Percentiles rank a stretch among this genome's conserved stretches.
Evolutionary conservation across 1,140 invertebrate genomes (phyloP).

Genomic region (Drosophila bocqueti): DNA sequence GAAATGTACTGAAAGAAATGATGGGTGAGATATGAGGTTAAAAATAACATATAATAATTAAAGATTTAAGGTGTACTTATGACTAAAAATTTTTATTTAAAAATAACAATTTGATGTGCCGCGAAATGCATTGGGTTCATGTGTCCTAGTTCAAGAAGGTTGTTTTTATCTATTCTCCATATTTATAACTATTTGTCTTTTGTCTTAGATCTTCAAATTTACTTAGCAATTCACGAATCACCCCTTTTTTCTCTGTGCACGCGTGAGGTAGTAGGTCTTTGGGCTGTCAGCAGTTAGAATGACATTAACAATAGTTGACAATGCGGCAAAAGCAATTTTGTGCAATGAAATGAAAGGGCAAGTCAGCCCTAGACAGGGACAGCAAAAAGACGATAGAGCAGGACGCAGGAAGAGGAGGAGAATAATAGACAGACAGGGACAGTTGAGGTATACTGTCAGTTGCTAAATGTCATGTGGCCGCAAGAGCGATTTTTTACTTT

Average conservation of each 20-base stretch:
- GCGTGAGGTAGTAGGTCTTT: constrained; percentile 26
- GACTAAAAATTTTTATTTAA: no score
- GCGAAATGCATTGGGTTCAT: no score
- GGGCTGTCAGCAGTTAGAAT: constrained; percentile 64
- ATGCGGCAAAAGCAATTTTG: constrained; percentile 80
- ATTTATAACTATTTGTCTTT: no score
- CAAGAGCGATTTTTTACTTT: constrained; percentile 44
- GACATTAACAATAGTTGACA: constrained; percentile 82
- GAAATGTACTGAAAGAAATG: neutral
- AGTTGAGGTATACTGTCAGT: constrained; percentile 44
- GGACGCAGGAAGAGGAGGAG: neutral
- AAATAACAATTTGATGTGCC: no score
- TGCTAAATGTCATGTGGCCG: constrained; percentile 68
- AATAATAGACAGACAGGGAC: constrained; percentile 18
- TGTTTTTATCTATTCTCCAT: no score
- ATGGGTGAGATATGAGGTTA: neutral
- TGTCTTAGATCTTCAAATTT: no score
- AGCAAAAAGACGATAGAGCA: neutral
- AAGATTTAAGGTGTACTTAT: neutral
- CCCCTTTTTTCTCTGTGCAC: neutral
- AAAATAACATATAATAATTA: neutral
- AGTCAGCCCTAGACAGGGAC: constrained; percentile 26
- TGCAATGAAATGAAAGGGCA: constrained; percentile 73
- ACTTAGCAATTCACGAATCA: no score
- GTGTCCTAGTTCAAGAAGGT: no score